Evolutionary conservation across 2,797 vertebrate species (phyloP), one percentile per base, ranked within the genome.

Genomic region (Acipenser transmontanus): DNA sequence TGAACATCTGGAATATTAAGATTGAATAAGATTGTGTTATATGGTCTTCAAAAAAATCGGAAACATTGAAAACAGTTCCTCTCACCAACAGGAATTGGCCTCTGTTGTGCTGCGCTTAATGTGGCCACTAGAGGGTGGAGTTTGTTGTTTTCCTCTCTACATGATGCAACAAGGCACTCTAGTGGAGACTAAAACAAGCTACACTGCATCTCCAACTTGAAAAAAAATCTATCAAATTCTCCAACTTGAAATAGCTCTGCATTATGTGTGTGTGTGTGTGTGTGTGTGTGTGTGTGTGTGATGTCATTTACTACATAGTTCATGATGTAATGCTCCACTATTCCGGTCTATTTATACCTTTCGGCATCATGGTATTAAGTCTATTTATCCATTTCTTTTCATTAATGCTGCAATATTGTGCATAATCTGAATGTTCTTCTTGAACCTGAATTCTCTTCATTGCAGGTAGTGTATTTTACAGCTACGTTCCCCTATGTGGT

Each of bases 401-500:
- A 34, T 34, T 34, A 3, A 34, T 34, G 4, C 34, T 34, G 2
- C 34, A 3, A 4, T 34, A 4, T 34, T 34, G 34, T 34, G 0
- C 34, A 34, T 34, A 34, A 34, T 34, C 34, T 17, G 17, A 17
- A 17, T 17, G 17, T 17, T 62, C 47, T n/a, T 20, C 20, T 48
- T 62, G 17, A 11, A 34, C 34, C 11, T 20, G n/a, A 8, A 54
- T 54, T 3, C 52, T 50, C 9, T 52, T 0, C 17, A 65, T 62
- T 70, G 14, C 78, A 98, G 96, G 97, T 98, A 71, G 97, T 99
- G 71, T 99, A 99, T 77, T 99, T 99, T 67, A 98, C 96, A 0
- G 96, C 96, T 67, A 99, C 97, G 0, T 99, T 99, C 70, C 97
- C 97, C 0, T 98, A 99, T 0, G 94, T 99, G 9, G 96, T 99